phyloP scores from a whole-genome alignment of 2,888 invertebrate genomes.

The Byasa hedistus region DNA sequence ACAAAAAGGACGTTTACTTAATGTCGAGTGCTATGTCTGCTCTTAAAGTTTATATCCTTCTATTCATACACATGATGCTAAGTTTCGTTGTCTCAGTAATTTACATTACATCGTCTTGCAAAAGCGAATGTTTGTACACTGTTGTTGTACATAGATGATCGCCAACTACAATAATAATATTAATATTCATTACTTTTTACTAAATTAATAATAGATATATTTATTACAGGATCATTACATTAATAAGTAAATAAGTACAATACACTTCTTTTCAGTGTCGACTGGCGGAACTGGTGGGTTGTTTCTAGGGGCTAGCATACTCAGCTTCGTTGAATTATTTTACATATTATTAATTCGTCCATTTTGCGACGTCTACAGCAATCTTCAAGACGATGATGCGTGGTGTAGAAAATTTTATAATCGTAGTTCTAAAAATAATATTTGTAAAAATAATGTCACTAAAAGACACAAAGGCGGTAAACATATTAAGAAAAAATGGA shows the following conservation, averaged over 20 bases:
- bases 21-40: too few species aligned
- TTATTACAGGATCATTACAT: background rate
- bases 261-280: conserved; percentile 71
- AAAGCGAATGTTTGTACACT: too few species aligned
- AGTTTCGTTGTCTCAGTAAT: too few species aligned
- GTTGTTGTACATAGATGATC: too few species aligned
- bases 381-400: conserved; percentile 66
- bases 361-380: conserved; percentile 69
- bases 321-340: conserved; percentile 82
- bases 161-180: too few species aligned
- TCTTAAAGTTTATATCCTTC: too few species aligned
- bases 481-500: conserved; percentile 8
- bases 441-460: conserved; percentile 39
- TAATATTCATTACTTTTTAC: background rate
- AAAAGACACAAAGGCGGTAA: background rate
- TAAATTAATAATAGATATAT: background rate
- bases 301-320: conserved; percentile 83
- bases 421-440: conserved; percentile 57
- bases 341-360: conserved; percentile 78
- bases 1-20: too few species aligned
- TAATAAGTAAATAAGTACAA: background rate
- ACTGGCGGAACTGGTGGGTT: conserved; percentile 84
- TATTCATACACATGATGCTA: too few species aligned
- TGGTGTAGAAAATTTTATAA: conserved; percentile 66
- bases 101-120: too few species aligned